Percentiles rank a stretch among this genome's conserved stretches.
Evolutionary conservation across 1,140 invertebrate genomes (phyloP).

Genomic region (Temnothorax curvispinosus): DNA sequence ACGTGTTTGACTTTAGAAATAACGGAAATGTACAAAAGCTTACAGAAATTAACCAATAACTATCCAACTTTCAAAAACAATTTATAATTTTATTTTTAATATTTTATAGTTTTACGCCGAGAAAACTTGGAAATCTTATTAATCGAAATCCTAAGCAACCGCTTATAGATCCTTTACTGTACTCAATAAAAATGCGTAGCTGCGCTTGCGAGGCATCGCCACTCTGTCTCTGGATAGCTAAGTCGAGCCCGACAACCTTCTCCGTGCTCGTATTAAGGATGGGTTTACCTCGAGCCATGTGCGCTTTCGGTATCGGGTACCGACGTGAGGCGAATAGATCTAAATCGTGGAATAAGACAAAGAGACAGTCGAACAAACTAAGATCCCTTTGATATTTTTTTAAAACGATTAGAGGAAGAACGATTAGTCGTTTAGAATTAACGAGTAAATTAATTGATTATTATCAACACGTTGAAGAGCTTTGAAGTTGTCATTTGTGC

Average conservation of each 20-base stretch:
- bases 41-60: neutral
- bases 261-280: constrained; percentile 34
- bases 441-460: constrained; percentile 37
- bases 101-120: neutral
- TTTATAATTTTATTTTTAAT: neutral
- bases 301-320: constrained; percentile 9
- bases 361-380: neutral
- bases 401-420: neutral
- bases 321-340: constrained; percentile 44
- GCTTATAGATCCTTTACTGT: constrained; percentile 7
- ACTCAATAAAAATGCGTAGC: neutral
- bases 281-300: constrained; percentile 4
- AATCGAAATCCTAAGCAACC: neutral
- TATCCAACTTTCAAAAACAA: neutral
- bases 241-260: constrained; percentile 18
- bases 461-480: neutral
- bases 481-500: constrained; percentile 4
- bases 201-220: neutral
- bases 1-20: neutral
- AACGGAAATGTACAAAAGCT: neutral
- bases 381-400: constrained; percentile 26
- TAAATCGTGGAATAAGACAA: neutral
- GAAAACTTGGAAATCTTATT: neutral
- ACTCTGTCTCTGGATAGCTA: constrained; percentile 19
- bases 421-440: neutral